Percentiles rank a stretch among this genome's conserved stretches.
Evolutionary conservation across 2,888 invertebrate genomes (phyloP).

Genomic region (Macaria notata): DNA sequence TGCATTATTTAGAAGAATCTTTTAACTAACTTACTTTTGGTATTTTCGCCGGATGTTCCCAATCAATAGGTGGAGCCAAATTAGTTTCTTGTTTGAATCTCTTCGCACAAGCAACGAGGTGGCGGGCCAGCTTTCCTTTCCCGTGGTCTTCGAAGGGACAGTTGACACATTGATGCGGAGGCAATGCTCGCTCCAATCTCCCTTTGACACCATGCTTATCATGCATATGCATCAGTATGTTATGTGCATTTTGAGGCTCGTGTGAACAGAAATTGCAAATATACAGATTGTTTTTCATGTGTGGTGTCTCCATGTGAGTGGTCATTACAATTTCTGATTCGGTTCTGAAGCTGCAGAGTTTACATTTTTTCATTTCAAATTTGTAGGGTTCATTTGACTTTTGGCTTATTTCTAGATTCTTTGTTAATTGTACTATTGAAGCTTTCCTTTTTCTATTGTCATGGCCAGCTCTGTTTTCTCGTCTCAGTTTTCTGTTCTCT

Average conservation of each 20-base stretch:
- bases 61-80: constrained; percentile 92
- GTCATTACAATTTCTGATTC: constrained; percentile 94
- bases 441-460: constrained; percentile 88
- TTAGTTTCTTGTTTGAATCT: constrained; percentile 95
- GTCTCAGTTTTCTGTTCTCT: constrained; percentile 93
- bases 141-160: constrained; percentile 98
- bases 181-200: constrained; percentile 93
- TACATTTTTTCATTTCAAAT: constrained; percentile 91
- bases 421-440: constrained; percentile 92
- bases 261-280: constrained; percentile 87
- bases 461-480: constrained; percentile 84
- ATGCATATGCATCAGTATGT: constrained; percentile 96
- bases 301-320: constrained; percentile 95
- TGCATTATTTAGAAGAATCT: constrained; percentile 73
- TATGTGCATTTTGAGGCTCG: constrained; percentile 94
- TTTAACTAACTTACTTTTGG: constrained; percentile 84
- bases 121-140: constrained; percentile 94
- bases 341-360: constrained; percentile 95
- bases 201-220: constrained; percentile 94
- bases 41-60: constrained; percentile 97
- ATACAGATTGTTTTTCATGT: constrained; percentile 93
- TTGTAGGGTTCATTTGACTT: constrained; percentile 93
- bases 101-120: constrained; percentile 94
- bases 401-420: constrained; percentile 93
- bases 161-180: constrained; percentile 96